Evolutionary conservation across 2,797 vertebrate genomes (phyloP).

Genomic region (Toxotes lorentzi): DNA sequence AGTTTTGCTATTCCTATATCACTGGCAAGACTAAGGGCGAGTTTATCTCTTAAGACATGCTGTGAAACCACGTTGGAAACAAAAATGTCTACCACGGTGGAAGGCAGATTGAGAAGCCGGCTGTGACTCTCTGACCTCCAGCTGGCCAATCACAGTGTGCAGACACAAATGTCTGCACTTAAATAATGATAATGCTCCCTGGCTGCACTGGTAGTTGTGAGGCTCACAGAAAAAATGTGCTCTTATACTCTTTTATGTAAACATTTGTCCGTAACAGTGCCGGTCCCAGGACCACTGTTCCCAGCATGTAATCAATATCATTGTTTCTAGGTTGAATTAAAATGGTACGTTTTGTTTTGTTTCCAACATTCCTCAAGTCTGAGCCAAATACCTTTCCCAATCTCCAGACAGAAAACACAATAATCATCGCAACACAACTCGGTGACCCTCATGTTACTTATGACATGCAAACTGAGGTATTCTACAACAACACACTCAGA

Average conservation of each 20-base stretch:
- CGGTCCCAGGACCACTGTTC: not conserved
- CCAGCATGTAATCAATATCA: conserved; percentile 1
- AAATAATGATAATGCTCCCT: not conserved
- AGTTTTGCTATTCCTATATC: not conserved
- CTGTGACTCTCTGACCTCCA: not conserved
- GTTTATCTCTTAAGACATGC: not conserved
- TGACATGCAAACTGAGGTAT: not conserved
- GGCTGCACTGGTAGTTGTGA: conserved; percentile 26
- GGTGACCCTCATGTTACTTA: not conserved
- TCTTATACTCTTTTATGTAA: conserved; percentile 8
- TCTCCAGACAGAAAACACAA: not conserved
- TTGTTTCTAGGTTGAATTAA: not conserved
- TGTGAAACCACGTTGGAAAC: not conserved
- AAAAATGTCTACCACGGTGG: not conserved
- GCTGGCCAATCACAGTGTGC: not conserved
- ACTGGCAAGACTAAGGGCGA: not conserved
- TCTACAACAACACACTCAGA: not conserved
- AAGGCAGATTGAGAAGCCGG: not conserved
- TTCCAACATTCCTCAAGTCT: not conserved
- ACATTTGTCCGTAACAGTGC: conserved; percentile 8
- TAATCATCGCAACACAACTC: not conserved
- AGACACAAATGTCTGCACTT: conserved; percentile 10
- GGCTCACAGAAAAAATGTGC: conserved; percentile 16
- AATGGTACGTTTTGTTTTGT: not conserved
- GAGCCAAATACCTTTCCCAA: not conserved